Evolutionary conservation across 2,113 vertebrate species (phyloP).

Genomic region (Myotis davidii): DNA sequence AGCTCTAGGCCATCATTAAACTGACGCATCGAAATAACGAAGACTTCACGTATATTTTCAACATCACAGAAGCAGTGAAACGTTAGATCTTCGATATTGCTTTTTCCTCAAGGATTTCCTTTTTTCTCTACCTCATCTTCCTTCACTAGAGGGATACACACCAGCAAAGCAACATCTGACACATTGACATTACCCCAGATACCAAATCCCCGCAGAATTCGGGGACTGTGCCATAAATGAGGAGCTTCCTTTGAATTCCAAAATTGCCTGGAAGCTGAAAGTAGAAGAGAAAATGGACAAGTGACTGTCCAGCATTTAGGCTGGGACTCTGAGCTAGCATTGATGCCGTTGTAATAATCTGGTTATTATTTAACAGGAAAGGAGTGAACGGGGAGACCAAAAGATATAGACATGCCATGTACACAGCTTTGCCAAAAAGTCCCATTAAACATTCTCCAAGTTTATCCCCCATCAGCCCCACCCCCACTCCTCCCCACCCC

Average conservation of each 20-base stretch:
- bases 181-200: background rate
- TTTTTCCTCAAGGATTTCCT: conserved; percentile 21
- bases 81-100: background rate
- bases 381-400: no score
- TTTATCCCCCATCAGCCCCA: no score
- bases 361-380: no score
- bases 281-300: background rate
- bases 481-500: no score
- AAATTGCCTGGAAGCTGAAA: background rate
- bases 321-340: background rate
- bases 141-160: background rate
- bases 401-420: no score
- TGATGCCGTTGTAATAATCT: no score
- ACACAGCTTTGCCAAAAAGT: no score
- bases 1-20: conserved; percentile 42
- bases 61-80: background rate
- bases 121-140: background rate
- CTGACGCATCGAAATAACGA: conserved; percentile 5
- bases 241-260: background rate
- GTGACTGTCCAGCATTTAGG: background rate
- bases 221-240: background rate
- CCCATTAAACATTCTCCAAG: no score
- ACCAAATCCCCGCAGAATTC: background rate
- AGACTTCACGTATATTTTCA: background rate
- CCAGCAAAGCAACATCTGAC: background rate